Percentiles rank a stretch among this genome's conserved stretches.
Evolutionary conservation across 2,888 invertebrate genomes (phyloP).

Genomic region (Dinocampus coccinellae): DNA sequence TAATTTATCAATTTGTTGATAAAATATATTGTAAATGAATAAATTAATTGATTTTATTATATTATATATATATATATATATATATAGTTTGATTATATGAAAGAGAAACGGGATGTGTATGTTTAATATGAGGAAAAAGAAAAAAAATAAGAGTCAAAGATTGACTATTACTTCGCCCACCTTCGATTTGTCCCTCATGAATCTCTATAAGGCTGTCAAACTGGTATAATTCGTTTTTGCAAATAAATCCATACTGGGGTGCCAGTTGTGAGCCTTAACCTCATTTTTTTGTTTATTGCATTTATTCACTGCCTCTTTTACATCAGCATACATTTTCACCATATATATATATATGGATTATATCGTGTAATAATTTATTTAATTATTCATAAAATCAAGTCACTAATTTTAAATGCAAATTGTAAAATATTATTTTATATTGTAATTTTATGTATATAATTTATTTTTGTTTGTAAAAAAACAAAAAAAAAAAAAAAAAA

Average conservation of each 20-base stretch:
- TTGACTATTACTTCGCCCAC: conserved; percentile 33
- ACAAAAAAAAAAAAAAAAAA: no score
- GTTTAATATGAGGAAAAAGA: background rate
- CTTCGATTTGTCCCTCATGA: conserved; percentile 53
- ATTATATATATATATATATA: no score
- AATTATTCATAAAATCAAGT: background rate
- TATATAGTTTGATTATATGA: no score
- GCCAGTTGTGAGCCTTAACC: conserved; percentile 36
- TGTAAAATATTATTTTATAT: background rate
- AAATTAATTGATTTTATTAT: no score
- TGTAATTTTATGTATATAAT: background rate
- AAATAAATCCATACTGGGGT: conserved; percentile 28
- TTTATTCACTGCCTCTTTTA: conserved; percentile 36
- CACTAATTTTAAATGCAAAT: background rate
- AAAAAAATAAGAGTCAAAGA: background rate
- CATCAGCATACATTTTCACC: conserved; percentile 19
- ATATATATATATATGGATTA: background rate
- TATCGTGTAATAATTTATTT: background rate
- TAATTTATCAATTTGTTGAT: no score
- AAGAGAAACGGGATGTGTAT: no score
- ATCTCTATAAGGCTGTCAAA: conserved; percentile 65
- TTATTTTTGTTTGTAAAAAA: background rate
- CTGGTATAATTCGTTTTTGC: conserved; percentile 60
- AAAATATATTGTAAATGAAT: no score
- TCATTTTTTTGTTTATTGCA: conserved; percentile 35